phyloP scores from a whole-genome alignment of 2,113 vertebrate genomes.

The Zeus faber region DNA sequence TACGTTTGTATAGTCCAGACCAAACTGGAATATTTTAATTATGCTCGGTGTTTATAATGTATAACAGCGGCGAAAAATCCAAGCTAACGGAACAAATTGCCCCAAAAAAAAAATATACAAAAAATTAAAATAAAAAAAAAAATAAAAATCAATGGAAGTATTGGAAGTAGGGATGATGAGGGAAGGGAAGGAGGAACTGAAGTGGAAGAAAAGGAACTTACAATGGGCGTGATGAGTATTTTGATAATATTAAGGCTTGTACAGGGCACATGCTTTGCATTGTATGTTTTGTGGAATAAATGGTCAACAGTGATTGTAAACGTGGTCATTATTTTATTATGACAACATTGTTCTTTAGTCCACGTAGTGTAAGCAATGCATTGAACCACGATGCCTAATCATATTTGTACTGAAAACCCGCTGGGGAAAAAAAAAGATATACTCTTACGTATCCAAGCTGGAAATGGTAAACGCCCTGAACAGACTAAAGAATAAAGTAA shows the following conservation, averaged over 20 bases:
- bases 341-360: neutral
- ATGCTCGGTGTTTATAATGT: slow-evolving; percentile 69
- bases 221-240: slow-evolving; percentile 72
- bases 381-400: neutral
- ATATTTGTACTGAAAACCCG: neutral
- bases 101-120: slow-evolving; percentile 48
- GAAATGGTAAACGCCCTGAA: too few relatives aligned
- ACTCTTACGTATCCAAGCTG: too few relatives aligned
- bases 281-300: slow-evolving; percentile 81
- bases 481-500: too few relatives aligned
- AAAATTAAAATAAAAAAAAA: slow-evolving; percentile 40
- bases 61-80: slow-evolving; percentile 36
- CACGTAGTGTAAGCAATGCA: neutral
- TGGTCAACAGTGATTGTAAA: slow-evolving; percentile 62
- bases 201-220: slow-evolving; percentile 46
- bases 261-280: slow-evolving; percentile 77
- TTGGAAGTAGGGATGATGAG: slow-evolving; percentile 34
- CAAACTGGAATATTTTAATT: slow-evolving; percentile 64
- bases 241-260: slow-evolving; percentile 75
- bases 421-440: neutral
- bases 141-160: slow-evolving; percentile 26
- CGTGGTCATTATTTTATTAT: slow-evolving; percentile 30
- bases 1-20: slow-evolving; percentile 71
- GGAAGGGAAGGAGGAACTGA: slow-evolving; percentile 37
- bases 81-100: slow-evolving; percentile 53